Base-by-base conservation (phyloP, 2,113 vertebrate genomes). In the Thinocorus orbignyianus region DNA sequence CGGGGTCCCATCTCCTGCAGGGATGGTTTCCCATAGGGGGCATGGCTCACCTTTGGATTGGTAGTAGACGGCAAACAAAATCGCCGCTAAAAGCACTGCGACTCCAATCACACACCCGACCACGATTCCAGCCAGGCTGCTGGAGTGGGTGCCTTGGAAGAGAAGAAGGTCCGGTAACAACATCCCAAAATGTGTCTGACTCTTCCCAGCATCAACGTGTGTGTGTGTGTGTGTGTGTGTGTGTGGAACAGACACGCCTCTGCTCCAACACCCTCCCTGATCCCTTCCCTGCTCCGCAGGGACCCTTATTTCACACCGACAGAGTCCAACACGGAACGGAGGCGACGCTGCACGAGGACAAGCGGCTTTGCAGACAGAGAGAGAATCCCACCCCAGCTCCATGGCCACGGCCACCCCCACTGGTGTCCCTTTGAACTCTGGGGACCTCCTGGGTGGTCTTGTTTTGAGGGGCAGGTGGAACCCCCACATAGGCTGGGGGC, bases 21-120 rank as follows among this genome's bases (percentile, higher is more conserved):
- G 54, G 30, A 4, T 0, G 3, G 51, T 8, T 25, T 1, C 49
- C 31, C 5, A 0, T 2, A 2, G 19, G 46, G 22, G n/a, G n/a
- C 23, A 33, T 16, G 2, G 5, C 81, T 92, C 86, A 94, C 94
- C 89, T 83, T 15, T 35, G 61, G 1, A 8, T 52, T 17, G 52
- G 0, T 3, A 4, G 69, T 2, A 7, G 79, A 64, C 0, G 12
- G 12, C 0, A 2, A 28, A 1, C 14, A 7, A 1, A 4, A 52
- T 0, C 9, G 1, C 2, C 0, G 2, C 7, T 0, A 42, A 2
- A 3, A 84, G 1, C 19, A 3, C 8, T 1, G 0, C 0, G 1
- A 1, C 12, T 4, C 2, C 72, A 0, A 1, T 0, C 48, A 18
- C 7, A 0, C 0, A 1, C 0, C 0, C 2, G 0, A 2, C 12